Percentiles rank a stretch among this genome's conserved stretches.
These are phyloP conservation scores for Coreius guichenoti DNA, from an alignment of 2,797 vertebrate genomes.

Conservation along the genomic window DNA sequence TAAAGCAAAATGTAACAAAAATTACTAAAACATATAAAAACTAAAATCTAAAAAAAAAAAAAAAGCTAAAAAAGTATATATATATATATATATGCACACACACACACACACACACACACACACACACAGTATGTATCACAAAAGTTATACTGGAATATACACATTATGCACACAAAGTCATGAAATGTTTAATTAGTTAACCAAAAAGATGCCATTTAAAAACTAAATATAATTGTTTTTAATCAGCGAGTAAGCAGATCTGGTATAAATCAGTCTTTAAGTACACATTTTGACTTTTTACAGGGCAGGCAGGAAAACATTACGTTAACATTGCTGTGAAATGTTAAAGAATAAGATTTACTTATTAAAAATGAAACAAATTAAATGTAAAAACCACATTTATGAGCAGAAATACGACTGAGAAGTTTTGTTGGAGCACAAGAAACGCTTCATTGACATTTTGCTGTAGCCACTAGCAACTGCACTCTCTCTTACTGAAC, in stretches of 20 bases:
- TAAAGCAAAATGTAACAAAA: no score
- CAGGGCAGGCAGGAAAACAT: not conserved
- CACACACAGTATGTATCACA: not conserved
- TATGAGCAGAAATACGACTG: no score
- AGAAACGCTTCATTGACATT: conserved; percentile 19
- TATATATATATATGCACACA: not conserved
- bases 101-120: no score
- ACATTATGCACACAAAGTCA: not conserved
- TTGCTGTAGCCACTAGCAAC: conserved; percentile 17
- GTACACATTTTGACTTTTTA: not conserved
- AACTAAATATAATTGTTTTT: not conserved
- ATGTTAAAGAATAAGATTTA: not conserved
- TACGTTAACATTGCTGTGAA: not conserved
- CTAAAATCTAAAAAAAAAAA: no score
- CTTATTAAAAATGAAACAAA: not conserved
- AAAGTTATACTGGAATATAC: not conserved
- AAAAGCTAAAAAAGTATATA: no score
- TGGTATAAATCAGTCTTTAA: not conserved
- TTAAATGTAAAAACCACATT: not conserved
- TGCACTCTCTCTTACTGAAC: conserved; percentile 37
- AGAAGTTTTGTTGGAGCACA: not conserved
- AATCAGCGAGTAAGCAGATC: not conserved
- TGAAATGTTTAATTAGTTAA: not conserved
- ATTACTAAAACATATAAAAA: no score
- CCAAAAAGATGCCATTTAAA: not conserved